Evolutionary conservation across 2,888 invertebrate genomes (phyloP).

Genomic region (Meteorus cinctellus): DNA sequence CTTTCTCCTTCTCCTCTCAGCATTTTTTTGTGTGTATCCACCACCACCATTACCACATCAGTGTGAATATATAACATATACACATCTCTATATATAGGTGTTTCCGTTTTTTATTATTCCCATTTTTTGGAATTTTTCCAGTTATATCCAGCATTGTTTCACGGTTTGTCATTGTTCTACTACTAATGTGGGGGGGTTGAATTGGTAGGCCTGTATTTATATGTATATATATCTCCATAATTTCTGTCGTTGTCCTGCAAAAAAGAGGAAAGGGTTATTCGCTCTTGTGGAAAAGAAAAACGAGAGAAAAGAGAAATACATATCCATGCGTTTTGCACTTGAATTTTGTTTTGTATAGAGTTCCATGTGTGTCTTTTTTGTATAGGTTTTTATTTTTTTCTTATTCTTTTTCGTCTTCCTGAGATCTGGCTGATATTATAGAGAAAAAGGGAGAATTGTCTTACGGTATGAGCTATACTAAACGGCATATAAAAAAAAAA

Average conservation of each 20-base stretch:
- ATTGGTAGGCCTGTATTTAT: constrained; percentile 39
- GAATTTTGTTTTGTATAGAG: constrained; percentile 19
- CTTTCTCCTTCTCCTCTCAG: constrained; percentile 38
- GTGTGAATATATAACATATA: neutral
- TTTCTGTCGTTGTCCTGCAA: constrained; percentile 8
- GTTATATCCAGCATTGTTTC: constrained; percentile 73
- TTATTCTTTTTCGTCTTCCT: constrained; percentile 10
- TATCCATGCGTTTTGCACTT: constrained; percentile 8
- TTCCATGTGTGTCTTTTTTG: neutral
- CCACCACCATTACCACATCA: constrained; percentile 24
- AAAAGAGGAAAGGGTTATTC: neutral
- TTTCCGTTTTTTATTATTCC: constrained; percentile 66
- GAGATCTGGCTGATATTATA: neutral
- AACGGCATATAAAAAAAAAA: neutral
- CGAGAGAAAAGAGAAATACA: constrained; percentile 10
- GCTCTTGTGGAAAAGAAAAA: constrained; percentile 18
- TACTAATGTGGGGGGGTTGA: constrained; percentile 48
- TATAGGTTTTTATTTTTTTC: neutral
- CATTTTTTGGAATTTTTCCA: constrained; percentile 73
- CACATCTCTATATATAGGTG: neutral
- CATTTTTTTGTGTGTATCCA: constrained; percentile 21
- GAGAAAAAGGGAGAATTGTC: neutral
- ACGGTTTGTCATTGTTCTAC: constrained; percentile 72
- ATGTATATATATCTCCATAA: neutral
- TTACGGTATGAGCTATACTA: neutral